Evolutionary conservation across 2,888 invertebrate genomes (phyloP).

Genomic region (Drosophila helvetica): DNA sequence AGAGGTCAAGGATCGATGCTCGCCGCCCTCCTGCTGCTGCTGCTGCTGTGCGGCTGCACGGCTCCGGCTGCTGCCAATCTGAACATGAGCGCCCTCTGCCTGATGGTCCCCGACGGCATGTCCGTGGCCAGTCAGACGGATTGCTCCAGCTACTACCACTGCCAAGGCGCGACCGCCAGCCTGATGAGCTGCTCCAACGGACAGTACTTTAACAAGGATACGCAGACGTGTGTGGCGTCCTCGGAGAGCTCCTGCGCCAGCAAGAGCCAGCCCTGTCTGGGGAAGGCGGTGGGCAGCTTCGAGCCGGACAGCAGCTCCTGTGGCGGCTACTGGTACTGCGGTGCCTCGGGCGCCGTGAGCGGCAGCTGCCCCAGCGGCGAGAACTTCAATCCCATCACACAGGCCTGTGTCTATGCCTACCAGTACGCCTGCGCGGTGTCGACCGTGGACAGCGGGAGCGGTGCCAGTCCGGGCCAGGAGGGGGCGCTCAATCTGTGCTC

Average conservation of each 20-base stretch:
- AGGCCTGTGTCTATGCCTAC: conserved; percentile 54
- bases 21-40: conserved; percentile 28
- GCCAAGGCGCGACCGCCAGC: conserved; percentile 45
- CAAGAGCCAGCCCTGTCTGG: conserved; percentile 50
- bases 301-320: conserved; percentile 55
- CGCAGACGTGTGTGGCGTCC: conserved; percentile 50
- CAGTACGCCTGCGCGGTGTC: conserved; percentile 44
- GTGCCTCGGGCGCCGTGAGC: conserved; percentile 31
- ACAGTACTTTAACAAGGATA: conserved; percentile 57
- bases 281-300: conserved; percentile 49
- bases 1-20: conserved; percentile 26
- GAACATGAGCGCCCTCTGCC: conserved; percentile 59
- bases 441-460: neutral
- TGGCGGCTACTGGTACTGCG: conserved; percentile 63
- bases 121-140: conserved; percentile 48
- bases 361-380: conserved; percentile 59
- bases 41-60: conserved; percentile 34
- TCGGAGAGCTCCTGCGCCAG: conserved; percentile 41
- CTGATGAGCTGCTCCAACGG: conserved; percentile 45
- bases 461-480: neutral
- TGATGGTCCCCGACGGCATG: conserved; percentile 49
- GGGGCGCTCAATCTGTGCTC: conserved; percentile 54
- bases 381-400: conserved; percentile 55
- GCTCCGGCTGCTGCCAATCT: conserved; percentile 26
- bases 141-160: conserved; percentile 62